Evolutionary conservation across 1,140 invertebrate species (phyloP).

Genomic region (Akabosia matsudoensis): DNA sequence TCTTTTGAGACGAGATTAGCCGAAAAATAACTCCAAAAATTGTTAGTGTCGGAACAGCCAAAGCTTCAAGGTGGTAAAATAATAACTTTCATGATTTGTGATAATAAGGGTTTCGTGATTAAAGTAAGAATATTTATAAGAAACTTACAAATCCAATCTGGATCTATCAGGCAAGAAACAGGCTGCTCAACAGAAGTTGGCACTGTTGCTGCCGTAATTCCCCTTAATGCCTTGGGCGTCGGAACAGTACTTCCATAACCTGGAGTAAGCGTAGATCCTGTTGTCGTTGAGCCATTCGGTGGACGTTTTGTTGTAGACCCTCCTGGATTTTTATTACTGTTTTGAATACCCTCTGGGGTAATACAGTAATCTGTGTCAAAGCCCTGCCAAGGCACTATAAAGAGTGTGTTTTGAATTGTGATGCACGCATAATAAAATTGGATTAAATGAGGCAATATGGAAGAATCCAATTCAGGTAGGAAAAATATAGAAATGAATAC

Average conservation of each 20-base stretch:
- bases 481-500: conserved; percentile 42
- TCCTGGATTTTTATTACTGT: not conserved
- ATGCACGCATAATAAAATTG: conserved; percentile 38
- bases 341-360: not conserved
- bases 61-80: not conserved
- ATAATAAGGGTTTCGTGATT: too few species aligned
- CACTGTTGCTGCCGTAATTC: not conserved
- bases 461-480: conserved; percentile 34
- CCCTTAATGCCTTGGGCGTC: not conserved
- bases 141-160: not conserved
- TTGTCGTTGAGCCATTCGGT: not conserved
- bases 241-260: too few species aligned
- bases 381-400: conserved; percentile 39
- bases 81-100: too few species aligned
- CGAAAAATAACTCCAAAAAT: conserved; percentile 31
- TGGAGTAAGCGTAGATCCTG: not conserved
- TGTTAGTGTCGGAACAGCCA: conserved; percentile 33
- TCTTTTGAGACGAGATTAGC: conserved; percentile 26
- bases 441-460: conserved; percentile 4
- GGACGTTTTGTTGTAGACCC: not conserved
- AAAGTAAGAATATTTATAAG: not conserved
- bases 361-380: conserved; percentile 26
- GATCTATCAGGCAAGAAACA: not conserved
- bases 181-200: not conserved
- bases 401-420: conserved; percentile 36